Conservation (phyloP, 2,797 vertebrate species). For the Trachurus trachurus region DNA sequence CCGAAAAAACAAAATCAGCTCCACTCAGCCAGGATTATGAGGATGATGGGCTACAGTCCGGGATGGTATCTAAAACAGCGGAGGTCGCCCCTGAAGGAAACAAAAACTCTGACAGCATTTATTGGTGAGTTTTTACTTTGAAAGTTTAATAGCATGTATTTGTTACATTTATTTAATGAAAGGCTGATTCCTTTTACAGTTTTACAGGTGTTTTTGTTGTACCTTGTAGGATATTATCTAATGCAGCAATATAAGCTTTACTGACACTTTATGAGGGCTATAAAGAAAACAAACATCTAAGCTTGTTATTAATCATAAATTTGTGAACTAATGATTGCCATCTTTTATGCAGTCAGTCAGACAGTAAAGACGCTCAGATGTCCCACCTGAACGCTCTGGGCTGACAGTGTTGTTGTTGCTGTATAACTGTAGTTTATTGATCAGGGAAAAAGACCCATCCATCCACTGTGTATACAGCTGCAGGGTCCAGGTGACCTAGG, state of each 20-base stretch:
- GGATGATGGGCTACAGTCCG: not conserved
- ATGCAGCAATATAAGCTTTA: not conserved
- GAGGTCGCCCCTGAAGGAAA: not conserved
- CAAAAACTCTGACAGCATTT: not conserved
- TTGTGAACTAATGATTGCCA: not conserved
- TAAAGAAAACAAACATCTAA: too few relatives aligned
- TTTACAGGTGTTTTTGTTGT: not conserved
- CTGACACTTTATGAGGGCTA: not conserved
- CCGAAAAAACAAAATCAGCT: constrained; percentile 15
- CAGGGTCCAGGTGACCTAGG: too few relatives aligned
- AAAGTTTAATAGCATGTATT: not conserved
- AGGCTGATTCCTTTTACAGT: not conserved
- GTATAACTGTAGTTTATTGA: too few relatives aligned
- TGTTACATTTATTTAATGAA: not conserved
- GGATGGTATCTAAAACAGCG: not conserved
- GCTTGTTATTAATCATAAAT: not conserved
- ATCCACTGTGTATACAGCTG: too few relatives aligned
- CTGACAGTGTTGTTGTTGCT: too few relatives aligned
- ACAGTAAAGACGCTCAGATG: too few relatives aligned
- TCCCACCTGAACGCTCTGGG: too few relatives aligned
- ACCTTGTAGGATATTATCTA: too few relatives aligned
- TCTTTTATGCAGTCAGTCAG: not conserved
- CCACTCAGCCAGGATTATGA: not conserved
- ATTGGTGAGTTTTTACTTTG: constrained; percentile 42
- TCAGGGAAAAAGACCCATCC: too few relatives aligned